These are phyloP conservation scores for Argyra leucocephala DNA, from an alignment of 2,888 invertebrate species.

Conservation along the genomic window DNA sequence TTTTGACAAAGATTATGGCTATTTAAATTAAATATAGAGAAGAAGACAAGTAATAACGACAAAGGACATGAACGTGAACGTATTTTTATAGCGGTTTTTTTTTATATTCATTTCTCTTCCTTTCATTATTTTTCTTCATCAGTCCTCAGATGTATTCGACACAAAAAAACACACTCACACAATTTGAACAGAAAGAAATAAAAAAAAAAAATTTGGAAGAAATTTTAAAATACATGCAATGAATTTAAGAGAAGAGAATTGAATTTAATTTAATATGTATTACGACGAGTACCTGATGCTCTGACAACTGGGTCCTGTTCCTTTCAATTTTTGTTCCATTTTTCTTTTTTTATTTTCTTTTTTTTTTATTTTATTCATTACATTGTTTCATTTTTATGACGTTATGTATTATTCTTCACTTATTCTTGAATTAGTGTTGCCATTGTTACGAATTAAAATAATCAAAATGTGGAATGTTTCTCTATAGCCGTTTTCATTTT, in stretches of 20 bases:
- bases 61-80: background rate
- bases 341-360: background rate
- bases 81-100: background rate
- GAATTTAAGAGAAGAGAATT: background rate
- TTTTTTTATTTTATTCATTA: background rate
- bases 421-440: no score
- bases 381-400: no score
- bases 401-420: no score
- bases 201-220: no score
- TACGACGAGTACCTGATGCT: background rate
- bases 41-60: background rate
- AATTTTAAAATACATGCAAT: background rate
- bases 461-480: no score
- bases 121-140: background rate
- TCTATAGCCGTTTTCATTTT: no score
- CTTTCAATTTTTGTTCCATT: background rate
- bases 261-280: constrained; percentile 6
- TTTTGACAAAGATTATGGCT: background rate
- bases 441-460: no score
- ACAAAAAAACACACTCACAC: no score
- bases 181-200: no score
- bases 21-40: background rate
- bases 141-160: no score
- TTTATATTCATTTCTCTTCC: background rate
- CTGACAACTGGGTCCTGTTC: background rate